phyloP scores from a whole-genome alignment of 2,113 vertebrate genomes.

The Danionella cerebrum region DNA sequence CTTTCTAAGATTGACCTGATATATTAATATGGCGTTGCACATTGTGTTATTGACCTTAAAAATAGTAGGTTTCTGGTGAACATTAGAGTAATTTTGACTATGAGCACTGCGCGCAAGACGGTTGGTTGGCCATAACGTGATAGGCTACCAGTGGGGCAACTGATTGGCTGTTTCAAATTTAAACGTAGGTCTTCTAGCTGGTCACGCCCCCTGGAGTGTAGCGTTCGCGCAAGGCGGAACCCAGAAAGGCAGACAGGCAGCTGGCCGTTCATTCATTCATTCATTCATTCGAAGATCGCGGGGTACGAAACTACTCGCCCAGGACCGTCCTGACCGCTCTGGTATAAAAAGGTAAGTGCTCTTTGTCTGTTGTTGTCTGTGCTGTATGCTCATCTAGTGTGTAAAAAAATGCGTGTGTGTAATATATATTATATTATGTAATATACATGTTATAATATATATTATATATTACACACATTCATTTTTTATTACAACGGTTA shows the following conservation, averaged over 20 bases:
- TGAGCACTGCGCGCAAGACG: no score
- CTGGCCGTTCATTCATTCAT: constrained; percentile 60
- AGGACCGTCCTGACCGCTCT: constrained; percentile 42
- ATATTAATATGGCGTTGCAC: no score
- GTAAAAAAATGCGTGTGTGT: background rate
- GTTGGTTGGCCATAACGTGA: no score
- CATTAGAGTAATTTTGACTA: no score
- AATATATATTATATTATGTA: no score
- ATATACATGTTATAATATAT: no score
- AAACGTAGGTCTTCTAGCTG: constrained; percentile 32
- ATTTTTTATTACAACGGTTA: no score
- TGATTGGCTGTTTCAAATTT: constrained; percentile 41
- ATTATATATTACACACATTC: no score
- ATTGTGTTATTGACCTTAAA: no score
- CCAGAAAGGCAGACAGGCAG: constrained; percentile 66
- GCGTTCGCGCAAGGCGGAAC: constrained; percentile 61
- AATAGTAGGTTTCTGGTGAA: no score
- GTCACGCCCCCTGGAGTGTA: constrained; percentile 56
- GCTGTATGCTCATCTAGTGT: background rate
- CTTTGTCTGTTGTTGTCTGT: background rate
- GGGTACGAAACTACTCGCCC: constrained; percentile 48
- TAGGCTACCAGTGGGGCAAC: no score
- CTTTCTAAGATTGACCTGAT: no score
- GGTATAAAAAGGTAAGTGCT: constrained; percentile 46
- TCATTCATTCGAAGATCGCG: constrained; percentile 50